Conservation (phyloP, 2,797 vertebrate species). For the Dallia pectoralis region DNA sequence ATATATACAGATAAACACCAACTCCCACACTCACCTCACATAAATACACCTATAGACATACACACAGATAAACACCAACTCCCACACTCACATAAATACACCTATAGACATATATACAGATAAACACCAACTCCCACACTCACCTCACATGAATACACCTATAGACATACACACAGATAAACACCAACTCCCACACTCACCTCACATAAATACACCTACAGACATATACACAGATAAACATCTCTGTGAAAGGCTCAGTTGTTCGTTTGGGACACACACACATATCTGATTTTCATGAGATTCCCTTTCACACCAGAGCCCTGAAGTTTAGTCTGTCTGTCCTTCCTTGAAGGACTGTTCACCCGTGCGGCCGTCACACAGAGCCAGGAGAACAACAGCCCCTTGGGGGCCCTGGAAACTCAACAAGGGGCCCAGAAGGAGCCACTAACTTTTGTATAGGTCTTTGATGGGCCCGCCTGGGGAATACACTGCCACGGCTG, state of each 20-base stretch:
- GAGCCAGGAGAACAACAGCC: conserved; percentile 18
- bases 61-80: too few species aligned
- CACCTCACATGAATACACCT: too few species aligned
- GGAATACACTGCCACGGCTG: conserved; percentile 48
- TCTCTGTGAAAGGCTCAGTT: too few species aligned
- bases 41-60: too few species aligned
- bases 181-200: not conserved
- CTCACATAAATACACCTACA: too few species aligned
- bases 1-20: too few species aligned
- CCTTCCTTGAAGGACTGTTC: not conserved
- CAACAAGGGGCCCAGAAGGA: conserved; percentile 40
- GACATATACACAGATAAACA: too few species aligned
- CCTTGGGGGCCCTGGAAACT: conserved; percentile 28
- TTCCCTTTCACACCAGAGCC: not conserved
- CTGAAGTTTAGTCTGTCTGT: not conserved
- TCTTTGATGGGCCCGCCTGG: conserved; percentile 26
- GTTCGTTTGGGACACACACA: not conserved
- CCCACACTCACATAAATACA: too few species aligned
- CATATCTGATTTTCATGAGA: not conserved
- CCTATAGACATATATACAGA: too few species aligned
- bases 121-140: not conserved
- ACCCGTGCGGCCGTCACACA: not conserved
- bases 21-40: too few species aligned
- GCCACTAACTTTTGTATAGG: conserved; percentile 9
- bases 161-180: not conserved